A percentile compares a stretch with the other conserved stretches of the same genome.
Evolutionary conservation across 2,888 invertebrate species (phyloP).

Genomic region (Drosophila sordidula): DNA sequence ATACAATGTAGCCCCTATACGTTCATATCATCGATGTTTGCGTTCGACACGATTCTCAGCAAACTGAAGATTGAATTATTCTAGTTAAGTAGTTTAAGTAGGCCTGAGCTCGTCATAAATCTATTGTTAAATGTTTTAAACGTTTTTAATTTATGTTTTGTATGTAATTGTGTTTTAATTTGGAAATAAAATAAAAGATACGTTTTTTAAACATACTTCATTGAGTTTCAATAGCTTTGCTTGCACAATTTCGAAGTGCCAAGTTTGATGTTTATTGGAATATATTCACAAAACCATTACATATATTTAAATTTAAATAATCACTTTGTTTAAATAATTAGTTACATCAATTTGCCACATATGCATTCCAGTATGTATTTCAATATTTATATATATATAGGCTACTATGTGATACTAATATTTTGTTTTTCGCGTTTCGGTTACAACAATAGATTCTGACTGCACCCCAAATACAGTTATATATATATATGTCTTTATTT

Average conservation of each 20-base stretch:
- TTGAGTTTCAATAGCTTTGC: slow-evolving; percentile 18
- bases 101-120: slow-evolving; percentile 14
- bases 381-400: slow-evolving; percentile 12
- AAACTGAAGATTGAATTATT: slow-evolving; percentile 81
- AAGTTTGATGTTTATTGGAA: slow-evolving; percentile 63
- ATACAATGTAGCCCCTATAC: slow-evolving; percentile 82
- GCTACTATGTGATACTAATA: slow-evolving; percentile 21
- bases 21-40: slow-evolving; percentile 84
- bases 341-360: slow-evolving; percentile 47
- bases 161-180: slow-evolving; percentile 29
- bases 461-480: slow-evolving; percentile 35
- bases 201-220: slow-evolving; percentile 15
- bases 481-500: slow-evolving; percentile 36
- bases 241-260: slow-evolving; percentile 58
- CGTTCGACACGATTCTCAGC: slow-evolving; percentile 83
- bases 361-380: slow-evolving; percentile 3
- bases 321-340: slow-evolving; percentile 63
- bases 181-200: slow-evolving; percentile 23
- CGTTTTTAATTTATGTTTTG: slow-evolving; percentile 30
- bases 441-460: slow-evolving; percentile 52
- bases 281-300: slow-evolving; percentile 67
- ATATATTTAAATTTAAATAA: slow-evolving; percentile 61
- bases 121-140: slow-evolving; percentile 53
- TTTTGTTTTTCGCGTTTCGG: slow-evolving; percentile 31
- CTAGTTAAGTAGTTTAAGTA: slow-evolving; percentile 19